phyloP scores from a whole-genome alignment of 2,888 invertebrate genomes.

The Ethmia dodecea region DNA sequence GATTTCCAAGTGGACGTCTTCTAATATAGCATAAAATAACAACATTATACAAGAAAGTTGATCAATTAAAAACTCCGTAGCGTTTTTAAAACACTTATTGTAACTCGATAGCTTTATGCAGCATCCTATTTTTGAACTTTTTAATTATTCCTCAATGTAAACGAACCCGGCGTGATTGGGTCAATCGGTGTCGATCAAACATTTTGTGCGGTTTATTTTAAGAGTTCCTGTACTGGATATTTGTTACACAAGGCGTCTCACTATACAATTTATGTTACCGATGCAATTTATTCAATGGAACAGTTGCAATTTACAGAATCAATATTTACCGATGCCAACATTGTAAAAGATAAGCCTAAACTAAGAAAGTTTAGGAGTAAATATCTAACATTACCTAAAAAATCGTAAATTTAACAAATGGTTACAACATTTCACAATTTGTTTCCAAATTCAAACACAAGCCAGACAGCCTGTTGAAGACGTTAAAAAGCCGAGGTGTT shows the following conservation, averaged over 20 bases:
- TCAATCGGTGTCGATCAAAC: slow-evolving; percentile 54
- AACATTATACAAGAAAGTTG: no score
- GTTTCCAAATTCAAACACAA: slow-evolving; percentile 40
- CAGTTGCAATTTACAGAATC: no score
- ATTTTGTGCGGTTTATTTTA: slow-evolving; percentile 49
- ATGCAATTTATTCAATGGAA: no score
- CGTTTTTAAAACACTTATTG: not conserved
- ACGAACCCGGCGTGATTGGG: slow-evolving; percentile 51
- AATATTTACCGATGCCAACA: no score
- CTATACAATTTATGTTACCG: no score
- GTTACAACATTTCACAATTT: slow-evolving; percentile 44
- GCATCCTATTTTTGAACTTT: not conserved
- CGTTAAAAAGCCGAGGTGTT: slow-evolving; percentile 63
- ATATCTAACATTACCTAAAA: slow-evolving; percentile 30
- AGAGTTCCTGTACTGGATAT: slow-evolving; percentile 34
- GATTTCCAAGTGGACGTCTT: no score
- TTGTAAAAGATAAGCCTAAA: no score
- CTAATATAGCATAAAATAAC: no score
- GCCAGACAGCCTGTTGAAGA: slow-evolving; percentile 45
- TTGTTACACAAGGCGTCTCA: not conserved
- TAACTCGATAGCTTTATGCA: not conserved
- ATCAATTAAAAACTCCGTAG: no score
- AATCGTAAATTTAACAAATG: slow-evolving; percentile 29
- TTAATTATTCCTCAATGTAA: slow-evolving; percentile 43
- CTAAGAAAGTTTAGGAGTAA: no score